phyloP scores from a whole-genome alignment of 2,888 invertebrate genomes.

The Plebejus anna region DNA sequence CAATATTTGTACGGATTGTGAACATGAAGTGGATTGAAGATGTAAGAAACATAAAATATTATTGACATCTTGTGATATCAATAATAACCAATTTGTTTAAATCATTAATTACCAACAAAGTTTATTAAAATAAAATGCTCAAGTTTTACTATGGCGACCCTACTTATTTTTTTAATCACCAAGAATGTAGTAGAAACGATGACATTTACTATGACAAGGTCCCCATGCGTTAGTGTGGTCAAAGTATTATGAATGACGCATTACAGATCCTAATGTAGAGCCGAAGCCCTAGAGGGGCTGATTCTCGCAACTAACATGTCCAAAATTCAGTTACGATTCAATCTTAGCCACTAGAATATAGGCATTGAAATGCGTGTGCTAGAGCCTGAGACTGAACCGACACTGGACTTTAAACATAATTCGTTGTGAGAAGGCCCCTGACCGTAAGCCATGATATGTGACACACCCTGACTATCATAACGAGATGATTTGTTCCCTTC shows the following conservation, averaged over 20 bases:
- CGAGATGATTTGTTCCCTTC: conserved; percentile 62
- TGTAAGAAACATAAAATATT: background rate
- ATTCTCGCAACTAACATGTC: background rate
- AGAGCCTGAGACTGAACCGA: background rate
- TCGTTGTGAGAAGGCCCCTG: background rate
- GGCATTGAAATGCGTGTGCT: background rate
- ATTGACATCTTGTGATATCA: background rate
- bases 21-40: background rate
- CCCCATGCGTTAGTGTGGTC: background rate
- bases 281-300: background rate
- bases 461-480: conserved; percentile 57
- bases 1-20: background rate
- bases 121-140: background rate
- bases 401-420: background rate
- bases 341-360: background rate
- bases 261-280: background rate
- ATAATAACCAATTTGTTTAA: background rate
- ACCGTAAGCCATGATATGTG: conserved; percentile 57
- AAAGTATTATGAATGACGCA: background rate
- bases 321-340: background rate
- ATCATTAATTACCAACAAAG: background rate
- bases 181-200: too few relatives aligned
- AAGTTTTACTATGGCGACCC: background rate
- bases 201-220: background rate
- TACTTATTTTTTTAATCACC: too few relatives aligned